Evolutionary conservation across 2,888 invertebrate species (phyloP).

Genomic region (Plebejus anna): DNA sequence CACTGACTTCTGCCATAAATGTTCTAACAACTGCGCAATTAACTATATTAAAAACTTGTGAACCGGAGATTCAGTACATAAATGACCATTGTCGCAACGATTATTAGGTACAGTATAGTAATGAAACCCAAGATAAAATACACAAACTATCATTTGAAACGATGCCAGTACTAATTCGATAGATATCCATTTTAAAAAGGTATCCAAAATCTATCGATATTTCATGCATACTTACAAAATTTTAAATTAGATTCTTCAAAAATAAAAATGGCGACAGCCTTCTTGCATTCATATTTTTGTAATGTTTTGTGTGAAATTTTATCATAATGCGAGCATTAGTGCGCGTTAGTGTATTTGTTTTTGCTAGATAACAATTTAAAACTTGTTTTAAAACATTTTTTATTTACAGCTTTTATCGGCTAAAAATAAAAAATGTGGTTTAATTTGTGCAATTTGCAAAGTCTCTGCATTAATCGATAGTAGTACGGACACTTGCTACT

Average conservation of each 20-base stretch:
- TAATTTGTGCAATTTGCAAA: not conserved
- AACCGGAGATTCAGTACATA: conserved; percentile 56
- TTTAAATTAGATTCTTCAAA: not conserved
- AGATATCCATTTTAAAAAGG: not conserved
- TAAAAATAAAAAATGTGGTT: not conserved
- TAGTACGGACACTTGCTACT: conserved; percentile 3
- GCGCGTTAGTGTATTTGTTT: conserved; percentile 32
- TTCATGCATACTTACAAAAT: not conserved
- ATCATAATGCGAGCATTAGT: conserved; percentile 31
- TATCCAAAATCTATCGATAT: conserved; percentile 1
- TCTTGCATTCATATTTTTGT: conserved; percentile 32
- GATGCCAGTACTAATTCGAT: not conserved
- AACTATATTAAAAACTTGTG: conserved; percentile 35
- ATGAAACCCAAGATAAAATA: conserved; percentile 34
- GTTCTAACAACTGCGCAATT: conserved; percentile 65
- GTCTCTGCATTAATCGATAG: not conserved
- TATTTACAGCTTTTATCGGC: not conserved
- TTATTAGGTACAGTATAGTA: conserved; percentile 74
- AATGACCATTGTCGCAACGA: conserved; percentile 74
- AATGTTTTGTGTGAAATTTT: conserved; percentile 35
- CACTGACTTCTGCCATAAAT: conserved; percentile 72
- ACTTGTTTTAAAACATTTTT: not conserved
- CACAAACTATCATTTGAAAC: conserved; percentile 30
- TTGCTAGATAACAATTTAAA: not conserved
- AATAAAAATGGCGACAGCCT: conserved; percentile 35